phyloP scores from a whole-genome alignment of 1,140 invertebrate genomes.

The Penaeus chinensis region DNA sequence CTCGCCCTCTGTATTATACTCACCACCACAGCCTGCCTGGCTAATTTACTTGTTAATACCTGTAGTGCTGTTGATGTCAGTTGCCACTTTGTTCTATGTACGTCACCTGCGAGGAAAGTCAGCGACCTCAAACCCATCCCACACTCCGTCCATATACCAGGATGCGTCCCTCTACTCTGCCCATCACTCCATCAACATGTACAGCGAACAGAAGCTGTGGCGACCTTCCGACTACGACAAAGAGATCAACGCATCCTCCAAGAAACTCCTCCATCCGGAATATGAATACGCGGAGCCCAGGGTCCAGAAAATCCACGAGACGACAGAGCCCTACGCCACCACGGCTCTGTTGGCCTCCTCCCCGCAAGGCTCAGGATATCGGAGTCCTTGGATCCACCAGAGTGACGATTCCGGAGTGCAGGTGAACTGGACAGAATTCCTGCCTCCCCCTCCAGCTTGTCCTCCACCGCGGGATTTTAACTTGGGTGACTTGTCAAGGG shows the following conservation, averaged over 20 bases:
- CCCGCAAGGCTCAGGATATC: slow-evolving; percentile 25
- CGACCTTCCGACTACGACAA: slow-evolving; percentile 53
- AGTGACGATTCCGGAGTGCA: slow-evolving; percentile 41
- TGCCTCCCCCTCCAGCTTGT: slow-evolving; percentile 60
- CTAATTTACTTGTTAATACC: slow-evolving; percentile 59
- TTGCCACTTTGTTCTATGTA: slow-evolving; percentile 51
- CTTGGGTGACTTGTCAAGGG: slow-evolving; percentile 8
- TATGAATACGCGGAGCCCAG: slow-evolving; percentile 62
- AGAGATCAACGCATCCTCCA: slow-evolving; percentile 45
- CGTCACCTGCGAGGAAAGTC: slow-evolving; percentile 47
- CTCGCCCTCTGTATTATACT: slow-evolving; percentile 42
- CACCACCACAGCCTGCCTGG: slow-evolving; percentile 60
- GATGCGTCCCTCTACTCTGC: slow-evolving; percentile 48
- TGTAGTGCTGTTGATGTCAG: slow-evolving; percentile 47
- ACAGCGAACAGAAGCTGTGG: slow-evolving; percentile 61
- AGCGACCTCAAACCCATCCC: slow-evolving; percentile 39
- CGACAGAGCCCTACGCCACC: slow-evolving; percentile 60
- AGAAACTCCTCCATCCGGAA: slow-evolving; percentile 47
- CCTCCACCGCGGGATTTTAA: slow-evolving; percentile 47
- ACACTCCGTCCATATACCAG: slow-evolving; percentile 37
- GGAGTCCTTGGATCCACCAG: slow-evolving; percentile 33
- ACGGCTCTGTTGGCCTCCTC: slow-evolving; percentile 60
- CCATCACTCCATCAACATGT: slow-evolving; percentile 60
- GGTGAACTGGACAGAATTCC: slow-evolving; percentile 59
- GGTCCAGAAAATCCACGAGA: slow-evolving; percentile 37